Evolutionary conservation across 2,113 vertebrate genomes (phyloP), one percentile per base, ranked within the genome.

Genomic region (Deroptyus accipitrinus): DNA sequence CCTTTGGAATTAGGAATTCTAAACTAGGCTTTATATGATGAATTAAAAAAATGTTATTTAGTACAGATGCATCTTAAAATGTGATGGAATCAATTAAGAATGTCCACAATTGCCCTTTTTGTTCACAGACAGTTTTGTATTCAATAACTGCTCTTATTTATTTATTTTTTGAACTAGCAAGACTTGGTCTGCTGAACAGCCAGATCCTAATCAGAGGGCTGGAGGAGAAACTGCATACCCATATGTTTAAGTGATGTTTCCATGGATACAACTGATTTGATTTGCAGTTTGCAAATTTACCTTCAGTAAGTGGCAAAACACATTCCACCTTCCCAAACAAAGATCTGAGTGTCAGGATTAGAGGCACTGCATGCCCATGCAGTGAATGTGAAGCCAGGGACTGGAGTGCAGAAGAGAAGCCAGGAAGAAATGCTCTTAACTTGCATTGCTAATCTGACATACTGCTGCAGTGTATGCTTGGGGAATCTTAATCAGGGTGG

Each of bases 231-330:
- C 62, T 82, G 69, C 42, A 76, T 27, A 52, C 24, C 39, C 83
- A 41, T 68, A 48, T 54, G 52, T 86, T 80, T 75, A 92, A 81
- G 57, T 86, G 86, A 69, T 37, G 88, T 94, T 96, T 92, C 95
- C 83, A 91, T 92, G 90, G 92, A 89, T 94, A 93, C 73, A 73
- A 70, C 62, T 84, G 80, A 54, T 62, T 91, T 69, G 64, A 87
- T 67, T 55, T 84, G 78, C 61, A 89, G 91, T 77, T 94, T 89
- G 70, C 52, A 93, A 86, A 92, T 92, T 90, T 78, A 62, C 70
- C 37, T 87, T 86, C 66, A 57, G n/a, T 74, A 84, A 90, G 23
- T 79, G 66, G 57, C 48, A 94, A 88, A 96, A 92, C n/a, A 89
- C 10, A 82, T 42, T 69, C 23, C 25, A 69, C 64, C 48, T 84